These are phyloP conservation scores for Zoanthus sansibaricus DNA, from an alignment of 92 coral and sea anemone species.

Conservation along the genomic window DNA sequence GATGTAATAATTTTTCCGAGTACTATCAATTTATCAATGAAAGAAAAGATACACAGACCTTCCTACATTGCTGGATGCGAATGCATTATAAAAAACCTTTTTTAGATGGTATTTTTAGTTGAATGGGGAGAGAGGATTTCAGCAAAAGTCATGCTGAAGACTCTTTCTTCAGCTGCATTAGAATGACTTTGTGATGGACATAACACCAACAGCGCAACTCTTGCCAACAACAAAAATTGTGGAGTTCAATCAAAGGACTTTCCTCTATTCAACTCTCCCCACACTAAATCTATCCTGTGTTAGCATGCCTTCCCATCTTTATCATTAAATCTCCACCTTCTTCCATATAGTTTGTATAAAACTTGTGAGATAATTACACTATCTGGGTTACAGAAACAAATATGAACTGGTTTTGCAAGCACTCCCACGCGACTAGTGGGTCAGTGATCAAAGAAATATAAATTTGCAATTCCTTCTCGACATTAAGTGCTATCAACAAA, in stretches of 20 bases:
- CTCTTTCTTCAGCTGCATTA: constrained; percentile 17
- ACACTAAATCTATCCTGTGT: constrained; percentile 41
- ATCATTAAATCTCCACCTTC: constrained; percentile 34
- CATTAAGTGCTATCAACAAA: constrained; percentile 44
- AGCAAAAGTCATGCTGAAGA: constrained; percentile 32
- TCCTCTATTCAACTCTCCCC: constrained; percentile 29
- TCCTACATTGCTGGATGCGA: too few species aligned
- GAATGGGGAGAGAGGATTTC: too few species aligned
- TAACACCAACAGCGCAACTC: constrained; percentile 36
- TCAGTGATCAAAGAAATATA: constrained; percentile 27
- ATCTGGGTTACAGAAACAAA: constrained; percentile 40
- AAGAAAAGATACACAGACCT: too few species aligned
- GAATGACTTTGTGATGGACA: constrained; percentile 24
- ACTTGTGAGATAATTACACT: constrained; percentile 30
- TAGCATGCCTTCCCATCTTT: constrained; percentile 41
- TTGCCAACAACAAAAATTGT: constrained; percentile 37
- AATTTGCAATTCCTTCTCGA: constrained; percentile 38
- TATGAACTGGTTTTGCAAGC: constrained; percentile 35
- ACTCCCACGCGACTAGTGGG: constrained; percentile 38
- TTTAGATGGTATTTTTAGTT: too few species aligned
- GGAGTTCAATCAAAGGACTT: constrained; percentile 49
- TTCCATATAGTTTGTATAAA: constrained; percentile 41
- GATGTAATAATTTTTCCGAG: too few species aligned
- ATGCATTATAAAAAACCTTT: too few species aligned
- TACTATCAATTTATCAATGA: too few species aligned